phyloP scores from a whole-genome alignment of 2,888 invertebrate species.

The Margaritifera margaritifera region DNA sequence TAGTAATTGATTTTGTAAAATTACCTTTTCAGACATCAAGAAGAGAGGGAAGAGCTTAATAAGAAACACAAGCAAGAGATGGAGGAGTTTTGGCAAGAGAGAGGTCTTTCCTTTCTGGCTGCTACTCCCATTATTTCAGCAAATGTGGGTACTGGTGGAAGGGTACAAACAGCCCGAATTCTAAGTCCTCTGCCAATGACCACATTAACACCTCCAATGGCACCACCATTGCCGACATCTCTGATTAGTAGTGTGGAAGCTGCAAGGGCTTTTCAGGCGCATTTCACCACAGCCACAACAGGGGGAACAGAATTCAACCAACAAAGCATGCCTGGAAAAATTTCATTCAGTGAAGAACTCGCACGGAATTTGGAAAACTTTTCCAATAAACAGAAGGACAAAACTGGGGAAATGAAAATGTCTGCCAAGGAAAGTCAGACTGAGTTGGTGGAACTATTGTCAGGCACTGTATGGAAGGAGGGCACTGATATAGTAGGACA shows the following conservation, averaged over 20 bases:
- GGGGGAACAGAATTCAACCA: constrained; percentile 24
- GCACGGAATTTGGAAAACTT: constrained; percentile 23
- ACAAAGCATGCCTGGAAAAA: constrained; percentile 22
- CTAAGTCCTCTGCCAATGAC: constrained; percentile 45
- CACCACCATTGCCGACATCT: constrained; percentile 38
- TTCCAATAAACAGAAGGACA: constrained; percentile 11
- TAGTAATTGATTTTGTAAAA: too few relatives aligned
- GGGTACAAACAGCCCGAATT: constrained; percentile 33
- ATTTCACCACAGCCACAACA: constrained; percentile 1
- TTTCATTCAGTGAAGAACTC: constrained; percentile 36
- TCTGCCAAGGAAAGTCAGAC: too few relatives aligned
- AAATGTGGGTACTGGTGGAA: constrained; percentile 29
- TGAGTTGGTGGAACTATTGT: too few relatives aligned
- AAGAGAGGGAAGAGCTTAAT: constrained; percentile 46
- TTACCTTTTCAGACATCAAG: constrained; percentile 47
- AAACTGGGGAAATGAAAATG: too few relatives aligned
- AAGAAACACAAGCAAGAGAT: constrained; percentile 50
- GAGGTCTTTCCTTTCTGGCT: constrained; percentile 40
- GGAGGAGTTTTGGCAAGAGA: constrained; percentile 43
- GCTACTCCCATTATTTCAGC: constrained; percentile 30
- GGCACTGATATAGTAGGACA: too few relatives aligned
- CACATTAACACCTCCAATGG: constrained; percentile 33
- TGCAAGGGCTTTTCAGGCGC: too few relatives aligned
- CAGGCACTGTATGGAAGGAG: too few relatives aligned
- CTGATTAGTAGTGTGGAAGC: constrained; percentile 21